Evolutionary conservation across 2,113 vertebrate genomes (phyloP).

Genomic region (Cyprinus carpio): DNA sequence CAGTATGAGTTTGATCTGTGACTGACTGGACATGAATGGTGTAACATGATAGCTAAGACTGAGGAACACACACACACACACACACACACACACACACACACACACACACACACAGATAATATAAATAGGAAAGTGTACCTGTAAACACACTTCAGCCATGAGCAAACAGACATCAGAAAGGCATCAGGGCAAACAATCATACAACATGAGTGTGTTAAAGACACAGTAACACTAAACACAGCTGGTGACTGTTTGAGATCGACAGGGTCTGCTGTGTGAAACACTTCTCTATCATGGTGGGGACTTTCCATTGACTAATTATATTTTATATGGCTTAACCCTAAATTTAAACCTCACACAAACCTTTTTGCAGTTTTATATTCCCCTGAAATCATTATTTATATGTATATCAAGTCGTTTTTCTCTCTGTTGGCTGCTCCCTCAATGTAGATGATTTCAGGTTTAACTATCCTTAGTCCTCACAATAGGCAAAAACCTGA

Average conservation of each 20-base stretch:
- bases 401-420: not conserved
- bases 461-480: not conserved
- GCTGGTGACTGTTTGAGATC: not conserved
- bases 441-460: not conserved
- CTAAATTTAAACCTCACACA: not conserved
- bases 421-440: not conserved
- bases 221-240: not conserved
- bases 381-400: not conserved
- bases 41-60: conserved; percentile 42
- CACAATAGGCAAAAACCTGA: conserved; percentile 5
- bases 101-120: not conserved
- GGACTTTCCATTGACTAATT: not conserved
- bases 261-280: not conserved
- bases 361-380: not conserved
- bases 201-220: not conserved
- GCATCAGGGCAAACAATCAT: not conserved
- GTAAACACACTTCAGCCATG: conserved; percentile 22
- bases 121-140: conserved; percentile 7
- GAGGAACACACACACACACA: not conserved
- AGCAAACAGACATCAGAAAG: conserved; percentile 14
- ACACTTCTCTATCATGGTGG: not conserved
- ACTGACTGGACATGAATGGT: conserved; percentile 33
- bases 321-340: not conserved
- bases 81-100: not conserved
- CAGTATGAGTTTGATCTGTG: conserved; percentile 45